phyloP scores from a whole-genome alignment of 2,113 vertebrate genomes.

The Triplophysa siluroides region DNA sequence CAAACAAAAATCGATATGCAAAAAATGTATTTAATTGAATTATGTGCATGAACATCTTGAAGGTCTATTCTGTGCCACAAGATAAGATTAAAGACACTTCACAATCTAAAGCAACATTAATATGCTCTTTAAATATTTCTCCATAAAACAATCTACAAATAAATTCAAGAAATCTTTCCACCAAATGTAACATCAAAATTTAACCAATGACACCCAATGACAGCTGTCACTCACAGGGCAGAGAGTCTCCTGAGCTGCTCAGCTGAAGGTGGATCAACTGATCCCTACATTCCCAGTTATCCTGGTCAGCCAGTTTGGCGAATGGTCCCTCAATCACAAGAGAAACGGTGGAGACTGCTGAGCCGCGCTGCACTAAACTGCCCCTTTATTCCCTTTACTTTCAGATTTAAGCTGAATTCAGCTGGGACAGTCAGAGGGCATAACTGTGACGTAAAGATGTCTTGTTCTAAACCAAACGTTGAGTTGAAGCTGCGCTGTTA shows the following conservation, averaged over 20 bases:
- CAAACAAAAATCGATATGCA: too few species aligned
- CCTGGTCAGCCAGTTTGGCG: slow-evolving; percentile 70
- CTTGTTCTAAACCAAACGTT: slow-evolving; percentile 49
- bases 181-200: background rate
- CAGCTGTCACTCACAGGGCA: slow-evolving; percentile 68
- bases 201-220: background rate
- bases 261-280: slow-evolving; percentile 75
- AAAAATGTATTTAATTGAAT: too few species aligned
- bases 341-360: slow-evolving; percentile 34
- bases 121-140: too few species aligned
- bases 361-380: slow-evolving; percentile 57
- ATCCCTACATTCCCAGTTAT: slow-evolving; percentile 68
- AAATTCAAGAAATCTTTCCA: background rate
- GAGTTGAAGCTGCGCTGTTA: slow-evolving; percentile 50
- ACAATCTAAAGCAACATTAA: too few species aligned
- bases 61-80: too few species aligned
- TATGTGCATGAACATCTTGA: too few species aligned
- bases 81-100: too few species aligned
- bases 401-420: slow-evolving; percentile 53
- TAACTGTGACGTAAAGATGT: slow-evolving; percentile 45
- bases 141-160: background rate
- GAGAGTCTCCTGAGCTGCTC: slow-evolving; percentile 70
- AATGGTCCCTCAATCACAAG: slow-evolving; percentile 23
- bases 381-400: slow-evolving; percentile 55
- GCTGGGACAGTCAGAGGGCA: slow-evolving; percentile 52